phyloP scores from a whole-genome alignment of 2,797 vertebrate genomes.

The Trematomus bernacchii region DNA sequence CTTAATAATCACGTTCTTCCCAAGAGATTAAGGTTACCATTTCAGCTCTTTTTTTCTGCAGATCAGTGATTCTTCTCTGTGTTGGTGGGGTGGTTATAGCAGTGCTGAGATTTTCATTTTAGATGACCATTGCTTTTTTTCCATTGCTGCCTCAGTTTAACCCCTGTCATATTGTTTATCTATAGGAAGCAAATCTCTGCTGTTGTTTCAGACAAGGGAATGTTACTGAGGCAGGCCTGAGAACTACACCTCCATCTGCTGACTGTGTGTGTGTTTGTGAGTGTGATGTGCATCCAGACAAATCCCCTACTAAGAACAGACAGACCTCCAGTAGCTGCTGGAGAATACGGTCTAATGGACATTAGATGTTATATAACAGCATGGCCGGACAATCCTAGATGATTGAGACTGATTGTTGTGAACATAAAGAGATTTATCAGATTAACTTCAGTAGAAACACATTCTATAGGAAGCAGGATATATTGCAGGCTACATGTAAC shows the following conservation, averaged over 20 bases:
- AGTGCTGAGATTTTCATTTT: background rate
- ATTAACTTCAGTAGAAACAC: background rate
- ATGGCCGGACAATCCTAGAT: conserved; percentile 28
- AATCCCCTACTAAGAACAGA: conserved; percentile 37
- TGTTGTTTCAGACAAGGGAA: conserved; percentile 24
- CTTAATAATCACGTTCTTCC: conserved; percentile 21
- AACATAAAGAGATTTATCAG: conserved; percentile 12
- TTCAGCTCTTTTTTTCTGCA: conserved; percentile 23
- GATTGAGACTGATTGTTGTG: background rate
- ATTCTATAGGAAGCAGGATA: background rate
- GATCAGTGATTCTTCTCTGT: background rate
- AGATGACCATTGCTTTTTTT: background rate
- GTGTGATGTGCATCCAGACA: conserved; percentile 55
- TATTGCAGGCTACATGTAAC: background rate
- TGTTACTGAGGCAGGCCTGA: conserved; percentile 9
- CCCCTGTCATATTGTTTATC: background rate
- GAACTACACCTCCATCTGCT: background rate
- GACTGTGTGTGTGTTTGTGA: conserved; percentile 14
- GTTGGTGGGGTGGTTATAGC: background rate
- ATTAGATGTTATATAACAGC: conserved; percentile 44
- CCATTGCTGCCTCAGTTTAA: background rate
- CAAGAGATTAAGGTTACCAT: background rate
- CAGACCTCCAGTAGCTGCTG: conserved; percentile 31
- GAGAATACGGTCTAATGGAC: conserved; percentile 38
- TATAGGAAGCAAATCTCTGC: conserved; percentile 16